phyloP scores from a whole-genome alignment of 2,888 invertebrate genomes.

The Achlya flavicornis region DNA sequence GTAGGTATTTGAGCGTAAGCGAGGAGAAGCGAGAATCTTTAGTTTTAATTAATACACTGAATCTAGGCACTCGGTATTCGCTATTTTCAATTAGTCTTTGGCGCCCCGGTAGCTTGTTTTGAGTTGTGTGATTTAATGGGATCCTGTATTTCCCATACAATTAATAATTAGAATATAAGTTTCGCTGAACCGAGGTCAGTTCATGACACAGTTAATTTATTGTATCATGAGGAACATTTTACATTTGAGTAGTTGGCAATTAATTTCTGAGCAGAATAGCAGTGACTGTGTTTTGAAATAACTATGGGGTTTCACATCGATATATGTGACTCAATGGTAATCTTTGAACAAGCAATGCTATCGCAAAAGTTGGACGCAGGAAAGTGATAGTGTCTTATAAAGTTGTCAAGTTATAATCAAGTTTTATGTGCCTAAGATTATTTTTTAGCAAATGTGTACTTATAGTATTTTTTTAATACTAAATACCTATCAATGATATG shows the following conservation, averaged over 20 bases:
- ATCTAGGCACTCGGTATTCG: conserved; percentile 67
- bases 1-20: conserved; percentile 70
- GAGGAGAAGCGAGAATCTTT: conserved; percentile 75
- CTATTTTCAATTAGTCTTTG: conserved; percentile 76
- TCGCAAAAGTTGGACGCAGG: no score
- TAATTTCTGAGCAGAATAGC: background rate
- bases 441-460: background rate
- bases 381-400: background rate
- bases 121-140: conserved; percentile 72
- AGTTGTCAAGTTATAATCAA: background rate
- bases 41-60: conserved; percentile 79
- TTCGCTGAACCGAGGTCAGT: conserved; percentile 49
- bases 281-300: no score
- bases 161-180: conserved; percentile 59
- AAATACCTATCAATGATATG: no score
- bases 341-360: no score
- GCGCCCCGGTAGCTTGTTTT: conserved; percentile 77
- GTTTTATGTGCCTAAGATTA: background rate
- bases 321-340: no score
- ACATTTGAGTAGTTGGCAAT: conserved; percentile 20
- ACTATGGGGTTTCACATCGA: no score
- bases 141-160: conserved; percentile 64
- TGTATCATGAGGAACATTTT: conserved; percentile 17
- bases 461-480: background rate
- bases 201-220: conserved; percentile 45